Evolutionary conservation across 2,113 vertebrate genomes (phyloP).

Genomic region (Neodon shergylaensis): DNA sequence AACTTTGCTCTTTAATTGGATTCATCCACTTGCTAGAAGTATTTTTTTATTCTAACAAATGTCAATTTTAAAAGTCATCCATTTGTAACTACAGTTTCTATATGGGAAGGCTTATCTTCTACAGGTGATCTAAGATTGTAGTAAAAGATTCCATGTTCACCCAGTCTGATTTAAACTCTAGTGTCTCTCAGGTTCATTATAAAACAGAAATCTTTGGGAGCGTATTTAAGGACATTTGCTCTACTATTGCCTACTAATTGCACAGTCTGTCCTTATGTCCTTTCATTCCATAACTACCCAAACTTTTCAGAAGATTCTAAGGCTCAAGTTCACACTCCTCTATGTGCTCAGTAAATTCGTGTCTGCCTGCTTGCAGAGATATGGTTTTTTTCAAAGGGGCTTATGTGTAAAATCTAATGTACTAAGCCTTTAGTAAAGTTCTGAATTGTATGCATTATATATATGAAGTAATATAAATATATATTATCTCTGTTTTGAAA

Average conservation of each 20-base stretch:
- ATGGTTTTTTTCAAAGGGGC: background rate
- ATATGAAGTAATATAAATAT: background rate
- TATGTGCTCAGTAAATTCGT: background rate
- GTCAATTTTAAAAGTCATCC: background rate
- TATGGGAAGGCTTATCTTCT: background rate
- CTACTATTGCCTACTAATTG: background rate
- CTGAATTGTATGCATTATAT: background rate
- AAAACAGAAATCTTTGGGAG: background rate
- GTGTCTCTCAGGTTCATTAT: background rate
- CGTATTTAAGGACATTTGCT: background rate
- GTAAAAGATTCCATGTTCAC: rapidly evolving
- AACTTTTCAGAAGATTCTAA: background rate
- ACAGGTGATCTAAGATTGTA: background rate
- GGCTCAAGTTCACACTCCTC: too few relatives aligned
- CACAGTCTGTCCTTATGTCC: background rate
- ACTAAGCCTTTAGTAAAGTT: background rate
- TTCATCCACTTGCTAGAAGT: background rate
- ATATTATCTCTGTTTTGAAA: background rate
- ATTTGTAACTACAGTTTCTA: background rate
- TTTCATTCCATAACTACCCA: background rate
- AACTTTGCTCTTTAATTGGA: background rate
- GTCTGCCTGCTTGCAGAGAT: background rate
- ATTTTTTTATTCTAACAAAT: background rate
- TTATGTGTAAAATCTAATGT: background rate
- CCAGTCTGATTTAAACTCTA: background rate